These are phyloP conservation scores for Nomada fucata DNA, from an alignment of 2,888 invertebrate genomes.

Conservation along the genomic window DNA sequence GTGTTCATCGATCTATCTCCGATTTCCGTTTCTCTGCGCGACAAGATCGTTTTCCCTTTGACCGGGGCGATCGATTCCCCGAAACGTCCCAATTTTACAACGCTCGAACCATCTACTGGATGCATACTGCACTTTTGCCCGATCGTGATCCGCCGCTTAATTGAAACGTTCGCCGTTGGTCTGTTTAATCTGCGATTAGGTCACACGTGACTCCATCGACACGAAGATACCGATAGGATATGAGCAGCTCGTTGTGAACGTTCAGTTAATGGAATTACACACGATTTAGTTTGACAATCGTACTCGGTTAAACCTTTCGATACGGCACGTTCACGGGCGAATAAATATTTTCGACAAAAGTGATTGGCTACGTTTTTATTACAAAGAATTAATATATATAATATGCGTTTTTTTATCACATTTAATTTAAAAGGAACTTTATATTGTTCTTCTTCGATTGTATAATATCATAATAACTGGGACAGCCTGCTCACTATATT, in stretches of 20 bases:
- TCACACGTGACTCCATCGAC: conserved; percentile 36
- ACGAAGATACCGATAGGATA: conserved; percentile 3
- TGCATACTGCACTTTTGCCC: neutral
- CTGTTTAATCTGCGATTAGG: conserved; percentile 30
- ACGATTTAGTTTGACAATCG: conserved; percentile 12
- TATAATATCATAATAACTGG: too few species aligned
- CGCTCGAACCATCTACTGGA: neutral
- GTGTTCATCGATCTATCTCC: conserved; percentile 42
- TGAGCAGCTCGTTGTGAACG: neutral
- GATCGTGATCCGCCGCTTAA: conserved; percentile 22
- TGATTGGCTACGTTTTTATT: too few species aligned
- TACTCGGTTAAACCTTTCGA: conserved; percentile 8
- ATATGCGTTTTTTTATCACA: too few species aligned
- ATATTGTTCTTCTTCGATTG: too few species aligned
- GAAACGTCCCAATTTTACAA: neutral
- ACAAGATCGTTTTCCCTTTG: conserved; percentile 17
- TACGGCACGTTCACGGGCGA: too few species aligned
- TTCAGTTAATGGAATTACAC: conserved; percentile 15
- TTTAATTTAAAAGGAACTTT: too few species aligned
- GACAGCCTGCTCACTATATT: too few species aligned
- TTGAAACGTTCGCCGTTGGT: conserved; percentile 18
- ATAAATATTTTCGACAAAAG: too few species aligned
- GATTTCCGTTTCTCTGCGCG: conserved; percentile 10
- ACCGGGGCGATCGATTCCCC: conserved; percentile 12
- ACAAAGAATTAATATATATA: too few species aligned